phyloP scores from a whole-genome alignment of 2,888 invertebrate species.

The Eilema sororculum region DNA sequence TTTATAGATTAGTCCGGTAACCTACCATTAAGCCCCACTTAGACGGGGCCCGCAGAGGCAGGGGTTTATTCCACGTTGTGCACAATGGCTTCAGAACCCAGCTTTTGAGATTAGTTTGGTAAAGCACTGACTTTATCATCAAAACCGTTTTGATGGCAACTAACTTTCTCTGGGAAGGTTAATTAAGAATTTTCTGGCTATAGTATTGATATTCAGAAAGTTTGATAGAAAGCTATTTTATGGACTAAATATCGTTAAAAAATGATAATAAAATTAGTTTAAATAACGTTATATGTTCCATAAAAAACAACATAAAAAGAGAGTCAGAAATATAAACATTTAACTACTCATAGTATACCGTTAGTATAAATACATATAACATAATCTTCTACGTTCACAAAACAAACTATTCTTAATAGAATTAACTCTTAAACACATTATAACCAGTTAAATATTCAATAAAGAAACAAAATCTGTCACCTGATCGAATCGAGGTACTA shows the following conservation, averaged over 20 bases:
- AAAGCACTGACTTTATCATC: slow-evolving; percentile 49
- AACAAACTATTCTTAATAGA: slow-evolving; percentile 25
- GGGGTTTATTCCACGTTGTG: slow-evolving; percentile 52
- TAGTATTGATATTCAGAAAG: background rate
- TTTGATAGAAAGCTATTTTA: background rate
- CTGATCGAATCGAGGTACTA: slow-evolving; percentile 61
- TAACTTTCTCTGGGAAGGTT: slow-evolving; percentile 16
- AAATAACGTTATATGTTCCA: background rate
- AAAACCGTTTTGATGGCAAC: slow-evolving; percentile 37
- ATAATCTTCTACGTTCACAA: background rate
- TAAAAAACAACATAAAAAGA: background rate
- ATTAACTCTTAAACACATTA: slow-evolving; percentile 49
- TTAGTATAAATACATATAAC: background rate
- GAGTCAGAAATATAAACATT: background rate
- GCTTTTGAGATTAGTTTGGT: slow-evolving; percentile 49
- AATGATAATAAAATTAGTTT: too few species aligned
- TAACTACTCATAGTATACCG: background rate
- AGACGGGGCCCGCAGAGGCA: slow-evolving; percentile 43
- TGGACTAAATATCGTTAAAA: background rate
- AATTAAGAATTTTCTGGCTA: slow-evolving; percentile 15
- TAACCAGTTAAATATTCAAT: slow-evolving; percentile 53
- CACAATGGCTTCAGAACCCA: slow-evolving; percentile 48
- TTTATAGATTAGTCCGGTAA: slow-evolving; percentile 55
- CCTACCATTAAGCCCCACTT: slow-evolving; percentile 56
- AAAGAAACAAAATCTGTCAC: slow-evolving; percentile 52